Percentiles rank a stretch among this genome's conserved stretches.
Evolutionary conservation across 2,113 vertebrate genomes (phyloP).

Genomic region (Oryctolagus cuniculus): mOryCun1.1 NC_091445.1:88953501-88954000

Average conservation of each 20-base stretch:
- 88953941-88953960: slow-evolving; percentile 15
- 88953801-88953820: background rate
- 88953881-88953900: background rate
- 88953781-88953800: background rate
- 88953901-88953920: background rate
- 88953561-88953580: background rate
- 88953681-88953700: background rate
- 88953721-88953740: background rate
- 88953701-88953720: background rate
- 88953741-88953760: background rate
- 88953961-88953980: background rate
- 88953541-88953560: background rate
- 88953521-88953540: background rate
- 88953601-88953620: background rate
- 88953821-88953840: background rate
- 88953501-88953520: background rate
- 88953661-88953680: background rate
- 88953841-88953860: background rate
- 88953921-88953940: background rate
- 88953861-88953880: background rate
- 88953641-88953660: background rate
- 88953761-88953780: background rate
- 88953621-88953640: background rate
- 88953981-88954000: background rate
- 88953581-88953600: background rate